Base-by-base conservation (phyloP, 2,888 invertebrate genomes). In the Melanargia galathea region DNA sequence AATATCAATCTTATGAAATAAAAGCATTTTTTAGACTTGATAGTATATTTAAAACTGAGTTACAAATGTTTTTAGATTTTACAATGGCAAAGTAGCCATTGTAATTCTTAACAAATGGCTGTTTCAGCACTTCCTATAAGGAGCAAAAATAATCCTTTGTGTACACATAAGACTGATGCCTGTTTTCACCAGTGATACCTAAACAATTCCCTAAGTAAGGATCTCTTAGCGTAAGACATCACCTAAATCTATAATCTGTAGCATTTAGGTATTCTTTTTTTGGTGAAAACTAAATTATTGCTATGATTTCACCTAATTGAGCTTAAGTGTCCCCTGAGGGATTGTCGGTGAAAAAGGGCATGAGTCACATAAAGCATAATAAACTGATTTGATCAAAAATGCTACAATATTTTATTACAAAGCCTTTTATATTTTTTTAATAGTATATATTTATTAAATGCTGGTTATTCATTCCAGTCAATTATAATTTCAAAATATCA, bases 41-140 rank as follows among this genome's bases (percentile, higher is more conserved):
- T 87, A 87, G 80, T 91, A 89, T 90, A 90, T 89, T 91, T 86
- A 83, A 90, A 90, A 88, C 84, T 87, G 88, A 88, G 85, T 91
- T 91, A 92, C 90, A 91, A 89, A 89, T 85, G 80, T 87, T 83
- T 73, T 81, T 76, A 69, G 79, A 84, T 81, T 86, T 86, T 76
- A 81, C 81, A 83, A 80, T 80, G 84, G 83, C 84, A 79, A 81
- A 78, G 80, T 73, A 80, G 84, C 83, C 84, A 81, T 76, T 80
- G 81, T 81, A 86, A 82, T 81, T 81, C 80, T 79, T 71, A 73
- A 82, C 79, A 73, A 78, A 74, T 75, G 78, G 78, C 77, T 82
- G 70, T 77, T 75, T 65, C 85, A 84, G 82, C 82, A 80, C 81
- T 68, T 78, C 76, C 73, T n/a, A 80, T 81, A 84, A 82, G 79